phyloP scores from a whole-genome alignment of 2,888 invertebrate species.

The Meiosimyza decipiens region DNA sequence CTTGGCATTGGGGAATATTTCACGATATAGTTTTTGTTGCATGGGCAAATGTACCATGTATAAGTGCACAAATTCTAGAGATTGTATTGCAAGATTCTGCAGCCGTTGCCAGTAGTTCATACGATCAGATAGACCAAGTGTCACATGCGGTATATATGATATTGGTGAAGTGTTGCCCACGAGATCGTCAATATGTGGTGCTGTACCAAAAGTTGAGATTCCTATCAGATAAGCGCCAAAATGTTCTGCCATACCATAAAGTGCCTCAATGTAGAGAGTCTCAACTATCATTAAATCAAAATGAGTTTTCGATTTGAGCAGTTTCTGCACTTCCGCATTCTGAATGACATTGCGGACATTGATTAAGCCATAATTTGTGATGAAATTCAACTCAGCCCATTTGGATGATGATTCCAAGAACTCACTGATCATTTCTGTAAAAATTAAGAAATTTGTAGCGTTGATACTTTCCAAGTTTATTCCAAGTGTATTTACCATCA shows the following conservation, averaged over 20 bases:
- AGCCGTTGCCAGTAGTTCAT: conserved; percentile 62
- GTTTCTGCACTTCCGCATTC: conserved; percentile 49
- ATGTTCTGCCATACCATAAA: conserved; percentile 56
- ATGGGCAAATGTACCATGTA: conserved; percentile 37
- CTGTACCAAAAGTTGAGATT: conserved; percentile 51
- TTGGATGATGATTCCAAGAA: conserved; percentile 7
- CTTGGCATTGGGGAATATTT: conserved; percentile 50
- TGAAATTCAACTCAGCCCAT: conserved; percentile 47
- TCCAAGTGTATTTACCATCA: conserved; percentile 12
- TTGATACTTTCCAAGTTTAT: too few species aligned
- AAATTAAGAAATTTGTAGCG: too few species aligned
- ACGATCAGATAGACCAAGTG: conserved; percentile 52
- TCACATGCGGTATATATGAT: conserved; percentile 56
- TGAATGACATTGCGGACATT: conserved; percentile 34
- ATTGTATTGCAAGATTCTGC: conserved; percentile 52
- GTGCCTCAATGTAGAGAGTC: conserved; percentile 57
- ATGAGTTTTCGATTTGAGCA: conserved; percentile 55
- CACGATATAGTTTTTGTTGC: conserved; percentile 40
- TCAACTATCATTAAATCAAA: conserved; percentile 64
- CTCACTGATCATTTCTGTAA: conserved; percentile 42
- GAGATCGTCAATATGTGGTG: conserved; percentile 45
- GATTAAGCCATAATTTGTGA: conserved; percentile 34
- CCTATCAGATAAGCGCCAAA: conserved; percentile 57
- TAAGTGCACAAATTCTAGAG: conserved; percentile 30
- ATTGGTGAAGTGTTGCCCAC: conserved; percentile 57